Conservation (phyloP, 2,888 invertebrate species). For the Diploptera punctata region DNA sequence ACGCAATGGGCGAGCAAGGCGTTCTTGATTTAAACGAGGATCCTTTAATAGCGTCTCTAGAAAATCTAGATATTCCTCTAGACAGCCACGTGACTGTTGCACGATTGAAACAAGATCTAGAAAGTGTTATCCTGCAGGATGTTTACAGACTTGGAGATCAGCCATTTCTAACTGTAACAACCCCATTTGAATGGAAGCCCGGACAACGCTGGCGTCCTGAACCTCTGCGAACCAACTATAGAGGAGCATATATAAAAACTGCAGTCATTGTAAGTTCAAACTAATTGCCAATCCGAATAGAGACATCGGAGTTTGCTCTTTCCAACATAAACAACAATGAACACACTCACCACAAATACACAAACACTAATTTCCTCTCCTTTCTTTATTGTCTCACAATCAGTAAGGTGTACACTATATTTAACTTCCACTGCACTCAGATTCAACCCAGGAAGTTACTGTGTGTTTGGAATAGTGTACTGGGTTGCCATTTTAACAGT, state of each 20-base stretch:
- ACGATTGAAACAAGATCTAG: neutral
- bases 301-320: too few relatives aligned
- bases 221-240: constrained; percentile 6
- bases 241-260: neutral
- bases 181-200: neutral
- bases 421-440: too few relatives aligned
- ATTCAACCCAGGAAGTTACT: too few relatives aligned
- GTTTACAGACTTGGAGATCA: neutral
- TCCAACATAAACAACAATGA: too few relatives aligned
- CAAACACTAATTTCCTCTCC: too few relatives aligned
- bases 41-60: neutral
- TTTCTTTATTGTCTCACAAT: too few relatives aligned
- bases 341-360: too few relatives aligned
- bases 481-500: too few relatives aligned
- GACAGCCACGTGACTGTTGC: constrained; percentile 20
- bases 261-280: constrained; percentile 3
- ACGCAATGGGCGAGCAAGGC: neutral
- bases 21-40: neutral
- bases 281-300: too few relatives aligned
- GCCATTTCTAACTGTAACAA: neutral
- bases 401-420: too few relatives aligned
- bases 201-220: neutral
- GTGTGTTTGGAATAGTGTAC: too few relatives aligned
- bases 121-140: neutral
- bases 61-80: neutral